These are phyloP conservation scores for Cacoxenus indagator DNA, from an alignment of 2,888 invertebrate genomes.

Conservation along the genomic window DNA sequence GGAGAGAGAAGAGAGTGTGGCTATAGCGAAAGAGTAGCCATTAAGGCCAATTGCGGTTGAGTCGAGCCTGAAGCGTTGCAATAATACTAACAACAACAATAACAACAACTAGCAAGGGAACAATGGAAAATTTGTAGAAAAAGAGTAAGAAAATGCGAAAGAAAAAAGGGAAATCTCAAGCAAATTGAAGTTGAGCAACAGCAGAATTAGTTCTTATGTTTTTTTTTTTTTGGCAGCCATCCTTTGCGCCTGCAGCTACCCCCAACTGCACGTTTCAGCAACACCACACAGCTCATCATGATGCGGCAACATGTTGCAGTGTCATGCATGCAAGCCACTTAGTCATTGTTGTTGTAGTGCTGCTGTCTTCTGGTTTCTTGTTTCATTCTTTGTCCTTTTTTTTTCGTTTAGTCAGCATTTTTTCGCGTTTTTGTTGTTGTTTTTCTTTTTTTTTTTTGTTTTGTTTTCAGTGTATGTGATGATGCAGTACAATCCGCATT, in stretches of 20 bases:
- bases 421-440: background rate
- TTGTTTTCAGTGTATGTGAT: background rate
- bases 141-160: background rate
- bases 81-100: too few relatives aligned
- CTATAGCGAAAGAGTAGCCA: background rate
- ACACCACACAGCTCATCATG: background rate
- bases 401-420: background rate
- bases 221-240: background rate
- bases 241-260: background rate
- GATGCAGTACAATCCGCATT: background rate
- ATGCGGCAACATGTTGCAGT: background rate
- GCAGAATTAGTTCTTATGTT: background rate
- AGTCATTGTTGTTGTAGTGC: conserved; percentile 1
- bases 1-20: background rate
- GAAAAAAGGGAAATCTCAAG: background rate
- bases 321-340: conserved; percentile 9
- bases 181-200: background rate
- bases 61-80: too few relatives aligned
- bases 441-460: background rate
- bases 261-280: background rate
- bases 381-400: background rate
- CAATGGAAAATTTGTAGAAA: too few relatives aligned
- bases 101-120: too few relatives aligned
- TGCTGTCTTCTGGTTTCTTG: background rate
- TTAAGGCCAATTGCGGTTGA: background rate